A percentile compares a stretch with the other conserved stretches of the same genome.
phyloP scores from a whole-genome alignment of 2,888 invertebrate species.

The Omphaloscelis lunosa region DNA sequence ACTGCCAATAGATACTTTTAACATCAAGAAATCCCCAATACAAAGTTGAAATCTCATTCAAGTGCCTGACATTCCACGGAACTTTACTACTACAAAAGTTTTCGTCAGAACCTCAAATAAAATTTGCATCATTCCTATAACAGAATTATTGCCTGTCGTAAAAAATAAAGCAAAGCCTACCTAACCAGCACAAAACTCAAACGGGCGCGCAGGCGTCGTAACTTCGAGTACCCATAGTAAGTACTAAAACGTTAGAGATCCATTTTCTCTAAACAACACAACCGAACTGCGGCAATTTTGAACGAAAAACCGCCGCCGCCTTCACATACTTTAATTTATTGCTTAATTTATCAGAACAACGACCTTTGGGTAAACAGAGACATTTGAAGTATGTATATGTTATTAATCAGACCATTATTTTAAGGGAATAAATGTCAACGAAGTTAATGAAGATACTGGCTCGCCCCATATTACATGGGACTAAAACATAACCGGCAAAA shows the following conservation, averaged over 20 bases:
- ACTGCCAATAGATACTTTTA: neutral
- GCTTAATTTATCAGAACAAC: conserved; percentile 80
- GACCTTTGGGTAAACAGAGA: conserved; percentile 52
- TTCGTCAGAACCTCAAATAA: conserved; percentile 25
- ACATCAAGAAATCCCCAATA: neutral
- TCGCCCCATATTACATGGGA: neutral
- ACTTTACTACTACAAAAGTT: conserved; percentile 25
- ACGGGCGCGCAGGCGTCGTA: conserved; percentile 37
- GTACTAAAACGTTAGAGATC: conserved; percentile 54
- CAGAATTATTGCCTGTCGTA: conserved; percentile 36
- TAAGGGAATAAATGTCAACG: neutral
- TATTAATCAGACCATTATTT: conserved; percentile 21
- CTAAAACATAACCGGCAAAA: no score
- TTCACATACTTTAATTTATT: conserved; percentile 79
- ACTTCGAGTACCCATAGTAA: conserved; percentile 62
- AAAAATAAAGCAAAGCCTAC: conserved; percentile 43
- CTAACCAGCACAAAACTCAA: conserved; percentile 34
- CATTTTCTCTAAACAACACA: conserved; percentile 66
- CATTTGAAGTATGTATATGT: conserved; percentile 37
- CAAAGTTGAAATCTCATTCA: neutral
- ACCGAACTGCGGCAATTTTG: conserved; percentile 72
- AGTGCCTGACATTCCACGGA: neutral
- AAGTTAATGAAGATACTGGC: neutral
- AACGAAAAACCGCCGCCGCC: conserved; percentile 75
- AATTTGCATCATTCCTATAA: conserved; percentile 36